Conservation (phyloP, 2,888 invertebrate species). For the Chydorus sphaericus region DNA sequence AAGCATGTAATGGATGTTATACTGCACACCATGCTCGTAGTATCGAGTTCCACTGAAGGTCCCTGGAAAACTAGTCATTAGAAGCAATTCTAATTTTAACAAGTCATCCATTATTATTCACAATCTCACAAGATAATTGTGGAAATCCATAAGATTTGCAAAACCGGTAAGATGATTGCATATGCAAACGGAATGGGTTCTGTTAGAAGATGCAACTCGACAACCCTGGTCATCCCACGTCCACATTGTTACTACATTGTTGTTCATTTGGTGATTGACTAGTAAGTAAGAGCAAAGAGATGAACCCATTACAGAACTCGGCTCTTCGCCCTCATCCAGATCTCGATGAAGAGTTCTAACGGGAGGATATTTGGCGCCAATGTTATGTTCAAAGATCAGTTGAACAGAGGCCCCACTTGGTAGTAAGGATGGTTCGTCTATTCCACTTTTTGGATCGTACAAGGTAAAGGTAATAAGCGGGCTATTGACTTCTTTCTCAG, state of each 20-base stretch:
- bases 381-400: constrained; percentile 10
- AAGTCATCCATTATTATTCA: neutral
- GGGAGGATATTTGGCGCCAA: constrained; percentile 7
- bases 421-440: too few species aligned
- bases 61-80: constrained; percentile 19
- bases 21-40: constrained; percentile 21
- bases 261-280: neutral
- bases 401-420: neutral
- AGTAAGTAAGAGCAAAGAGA: constrained; percentile 5
- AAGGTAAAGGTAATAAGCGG: neutral
- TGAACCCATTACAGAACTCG: constrained; percentile 15
- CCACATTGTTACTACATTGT: neutral
- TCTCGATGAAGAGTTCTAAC: constrained; percentile 12
- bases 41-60: constrained; percentile 20
- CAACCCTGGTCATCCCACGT: constrained; percentile 23
- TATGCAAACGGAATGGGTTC: constrained; percentile 27
- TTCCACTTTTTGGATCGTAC: neutral
- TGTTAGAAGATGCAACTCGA: constrained; percentile 23
- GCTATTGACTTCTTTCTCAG: constrained; percentile 11
- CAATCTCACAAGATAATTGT: too few species aligned
- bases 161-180: constrained; percentile 30
- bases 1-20: constrained; percentile 18
- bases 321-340: constrained; percentile 15
- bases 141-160: constrained; percentile 30
- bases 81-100: neutral